Conservation (phyloP, 2,888 invertebrate genomes). For the Lycocerus yunnanus region DNA sequence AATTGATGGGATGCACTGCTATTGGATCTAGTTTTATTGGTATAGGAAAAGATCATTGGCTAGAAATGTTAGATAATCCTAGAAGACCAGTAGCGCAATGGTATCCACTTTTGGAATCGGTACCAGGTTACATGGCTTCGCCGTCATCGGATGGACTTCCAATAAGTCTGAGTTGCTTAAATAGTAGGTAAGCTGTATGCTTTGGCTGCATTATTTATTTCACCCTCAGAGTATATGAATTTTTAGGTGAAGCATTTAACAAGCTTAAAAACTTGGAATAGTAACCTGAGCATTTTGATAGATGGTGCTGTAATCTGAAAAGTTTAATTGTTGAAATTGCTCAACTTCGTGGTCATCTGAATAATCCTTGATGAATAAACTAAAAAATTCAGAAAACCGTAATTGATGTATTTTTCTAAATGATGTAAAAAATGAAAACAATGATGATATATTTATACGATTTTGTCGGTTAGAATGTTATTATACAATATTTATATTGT, state of each 20-base stretch:
- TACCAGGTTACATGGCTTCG: slow-evolving; percentile 64
- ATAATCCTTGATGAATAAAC: slow-evolving; percentile 12
- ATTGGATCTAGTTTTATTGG: slow-evolving; percentile 78
- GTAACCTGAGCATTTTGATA: slow-evolving; percentile 12
- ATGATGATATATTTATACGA: slow-evolving; percentile 27
- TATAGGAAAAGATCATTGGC: slow-evolving; percentile 81
- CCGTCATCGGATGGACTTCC: slow-evolving; percentile 60
- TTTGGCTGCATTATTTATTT: background rate
- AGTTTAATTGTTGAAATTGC: slow-evolving; percentile 23
- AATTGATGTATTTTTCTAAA: slow-evolving; percentile 31
- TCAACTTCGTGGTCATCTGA: slow-evolving; percentile 21
- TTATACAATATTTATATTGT: slow-evolving; percentile 10
- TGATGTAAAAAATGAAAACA: slow-evolving; percentile 22
- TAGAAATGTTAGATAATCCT: slow-evolving; percentile 82
- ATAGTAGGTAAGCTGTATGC: slow-evolving; percentile 62
- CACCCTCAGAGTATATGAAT: background rate
- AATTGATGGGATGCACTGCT: slow-evolving; percentile 84
- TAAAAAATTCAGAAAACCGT: slow-evolving; percentile 18
- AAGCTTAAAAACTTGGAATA: background rate
- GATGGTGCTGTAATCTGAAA: slow-evolving; percentile 22
- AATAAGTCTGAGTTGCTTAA: slow-evolving; percentile 69
- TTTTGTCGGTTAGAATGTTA: slow-evolving; percentile 18
- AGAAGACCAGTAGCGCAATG: slow-evolving; percentile 84
- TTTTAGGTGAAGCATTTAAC: slow-evolving; percentile 19
- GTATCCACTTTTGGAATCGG: slow-evolving; percentile 77